A percentile compares a stretch with the other conserved stretches of the same genome.
Conservation (phyloP, 2,797 vertebrate genomes). For the Corythornis leucogaster region DNA sequence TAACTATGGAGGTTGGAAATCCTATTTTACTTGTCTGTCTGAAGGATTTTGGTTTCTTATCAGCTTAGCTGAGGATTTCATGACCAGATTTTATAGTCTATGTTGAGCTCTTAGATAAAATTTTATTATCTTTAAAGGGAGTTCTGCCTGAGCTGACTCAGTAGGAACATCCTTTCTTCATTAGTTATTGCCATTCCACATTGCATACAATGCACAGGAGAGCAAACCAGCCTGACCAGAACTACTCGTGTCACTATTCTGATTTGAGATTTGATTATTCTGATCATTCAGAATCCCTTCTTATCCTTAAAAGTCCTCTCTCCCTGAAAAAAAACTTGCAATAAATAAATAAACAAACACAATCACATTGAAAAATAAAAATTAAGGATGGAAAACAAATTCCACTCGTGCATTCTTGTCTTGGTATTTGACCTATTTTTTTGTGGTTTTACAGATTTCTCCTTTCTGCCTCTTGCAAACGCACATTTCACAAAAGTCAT, state of each 20-base stretch:
- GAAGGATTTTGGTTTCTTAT: constrained; percentile 50
- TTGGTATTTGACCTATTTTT: background rate
- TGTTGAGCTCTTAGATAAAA: constrained; percentile 20
- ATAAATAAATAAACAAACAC: accelerated
- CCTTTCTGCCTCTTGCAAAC: background rate
- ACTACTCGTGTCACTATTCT: background rate
- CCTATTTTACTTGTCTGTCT: constrained; percentile 54
- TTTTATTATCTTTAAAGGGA: background rate
- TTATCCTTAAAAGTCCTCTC: background rate
- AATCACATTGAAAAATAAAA: background rate
- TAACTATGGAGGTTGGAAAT: constrained; percentile 29
- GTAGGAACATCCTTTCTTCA: background rate
- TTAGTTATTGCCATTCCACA: background rate
- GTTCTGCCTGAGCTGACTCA: background rate
- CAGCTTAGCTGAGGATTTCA: constrained; percentile 48
- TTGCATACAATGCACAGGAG: background rate
- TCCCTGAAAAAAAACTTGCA: background rate
- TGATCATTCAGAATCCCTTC: background rate
- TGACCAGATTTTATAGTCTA: background rate
- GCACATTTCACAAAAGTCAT: background rate
- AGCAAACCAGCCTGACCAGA: background rate
- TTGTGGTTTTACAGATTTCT: background rate
- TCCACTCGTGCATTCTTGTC: background rate
- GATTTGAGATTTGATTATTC: background rate
- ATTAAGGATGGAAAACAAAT: background rate